Base-by-base conservation (phyloP, 2,888 invertebrate species). In the Chloroclysta siterata region DNA sequence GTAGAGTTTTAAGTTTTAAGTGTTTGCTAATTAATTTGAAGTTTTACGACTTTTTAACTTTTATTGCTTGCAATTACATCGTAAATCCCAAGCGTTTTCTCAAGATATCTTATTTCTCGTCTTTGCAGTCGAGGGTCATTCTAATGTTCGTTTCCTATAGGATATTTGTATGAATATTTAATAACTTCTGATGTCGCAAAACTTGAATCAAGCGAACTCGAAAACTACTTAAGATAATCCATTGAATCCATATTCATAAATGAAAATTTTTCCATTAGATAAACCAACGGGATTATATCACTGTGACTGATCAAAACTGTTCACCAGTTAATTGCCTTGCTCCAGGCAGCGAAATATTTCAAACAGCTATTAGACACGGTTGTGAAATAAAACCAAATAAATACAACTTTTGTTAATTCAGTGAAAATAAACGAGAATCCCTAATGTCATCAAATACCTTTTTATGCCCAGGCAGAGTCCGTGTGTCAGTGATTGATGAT, bases 401-500 rank as follows among this genome's bases (percentile, higher is more conserved):
- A 69, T 65, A 71, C 53, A 63, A 53, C 59, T 58, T 63, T 70
- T 66, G 69, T 69, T 65, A 70, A 60, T 63, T 60, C 56, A 60
- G 65, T 66, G 62, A 64, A 76, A 79, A 78, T 77, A 77, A 79
- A 85, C 72, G 73, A 76, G 80, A 83, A 76, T 74, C 74, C 76
- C 72, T 81, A 80, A 81, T 81, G 80, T 80, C 80, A 77, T 76
- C 72, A 69, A 71, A 78, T 76, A 75, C 71, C 72, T 83, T 84
- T 82, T 83, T 83, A 82, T 77, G 74, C 72, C 70, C 78, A 75
- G 80, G 78, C 76, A 74, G 73, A 78, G 70, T 78, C 78, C 65
- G 72, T 70, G 68, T 80, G 83, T 81, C 83, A 80, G 80, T 87
- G 86, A 88, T 87, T 87, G 81, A 88, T 88, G 83, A 76, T 70